Base-by-base conservation (phyloP, 1,140 invertebrate species). In the Araneus ventricosus region DNA sequence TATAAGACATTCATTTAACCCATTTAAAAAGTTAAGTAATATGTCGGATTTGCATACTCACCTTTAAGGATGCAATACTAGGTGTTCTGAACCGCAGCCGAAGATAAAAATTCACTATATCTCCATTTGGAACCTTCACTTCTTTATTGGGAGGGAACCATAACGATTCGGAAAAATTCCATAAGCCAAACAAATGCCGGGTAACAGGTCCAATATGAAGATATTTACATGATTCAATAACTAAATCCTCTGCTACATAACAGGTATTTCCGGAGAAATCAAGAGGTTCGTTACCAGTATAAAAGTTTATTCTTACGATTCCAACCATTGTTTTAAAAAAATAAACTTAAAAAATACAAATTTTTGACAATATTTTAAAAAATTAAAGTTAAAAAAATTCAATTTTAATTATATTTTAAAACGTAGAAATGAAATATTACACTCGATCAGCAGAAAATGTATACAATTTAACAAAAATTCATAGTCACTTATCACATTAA, bases 51-150 rank as follows among this genome's bases (percentile, higher is more conserved):
- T 39, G 22, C 34, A 27, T 20, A 87, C 91, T 63, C 82, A 94
- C 93, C 34, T 39, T 88, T 24, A 98, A 95, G 89, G 96, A 96
- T 52, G 96, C 95, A 75, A 98, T 95, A 94, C 95, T 96, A 1
- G 97, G 96, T 85, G 96, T 95, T 95, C 97, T 98, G 94, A 97
- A 98, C 93, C 98, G 96, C 93, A 98, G 96, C 88, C 97, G 96
- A 94, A 98, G 97, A 93, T 97, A 97, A 4, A 94, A 79, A 86
- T 24, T 34, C 94, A 97, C 97, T 94, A 96, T 96, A 94, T 95
- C 95, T 94, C 96, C 96, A 79, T 95, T 94, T 7, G 94, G 96
- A 96, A 94, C 94, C 95, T 93, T 96, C 79, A 96, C 95, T 95
- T 95, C 95, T 92, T 96, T 95, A 94, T 96, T 96, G 94, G 96